Conservation (phyloP, 2,888 invertebrate genomes). For the Xestia xanthographa region DNA sequence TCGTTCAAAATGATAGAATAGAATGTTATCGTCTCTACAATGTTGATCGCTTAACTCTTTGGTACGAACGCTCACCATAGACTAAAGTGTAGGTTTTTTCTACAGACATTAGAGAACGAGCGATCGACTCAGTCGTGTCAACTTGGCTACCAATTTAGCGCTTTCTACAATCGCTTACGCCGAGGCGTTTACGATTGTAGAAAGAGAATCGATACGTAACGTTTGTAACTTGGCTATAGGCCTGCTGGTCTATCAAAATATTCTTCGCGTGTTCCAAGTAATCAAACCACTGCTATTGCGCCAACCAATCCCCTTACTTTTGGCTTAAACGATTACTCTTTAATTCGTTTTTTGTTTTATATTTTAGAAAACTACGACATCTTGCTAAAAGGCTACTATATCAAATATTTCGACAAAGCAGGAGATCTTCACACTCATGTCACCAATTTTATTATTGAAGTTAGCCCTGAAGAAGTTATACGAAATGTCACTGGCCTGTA, state of each 20-base stretch:
- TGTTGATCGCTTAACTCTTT: too few relatives aligned
- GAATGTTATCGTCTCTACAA: too few relatives aligned
- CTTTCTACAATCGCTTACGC: too few relatives aligned
- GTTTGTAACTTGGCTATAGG: too few relatives aligned
- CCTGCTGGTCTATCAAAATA: background rate
- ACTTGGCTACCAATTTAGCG: too few relatives aligned
- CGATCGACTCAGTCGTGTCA: too few relatives aligned
- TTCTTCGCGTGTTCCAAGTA: background rate
- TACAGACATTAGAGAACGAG: too few relatives aligned
- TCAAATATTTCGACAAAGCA: conserved; percentile 17
- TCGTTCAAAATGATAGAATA: too few relatives aligned
- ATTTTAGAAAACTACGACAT: conserved; percentile 30
- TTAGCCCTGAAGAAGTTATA: conserved; percentile 20
- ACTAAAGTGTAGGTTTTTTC: too few relatives aligned
- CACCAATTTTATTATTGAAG: conserved; percentile 19
- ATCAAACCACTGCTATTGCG: background rate
- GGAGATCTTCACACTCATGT: conserved; percentile 35
- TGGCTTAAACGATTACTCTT: background rate
- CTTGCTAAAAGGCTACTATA: conserved; percentile 25
- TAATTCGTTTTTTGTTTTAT: background rate
- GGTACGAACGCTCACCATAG: too few relatives aligned
- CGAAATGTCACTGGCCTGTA: conserved; percentile 10
- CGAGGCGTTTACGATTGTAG: too few relatives aligned
- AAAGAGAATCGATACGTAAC: too few relatives aligned
- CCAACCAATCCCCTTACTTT: background rate